Evolutionary conservation across 2,888 invertebrate species (phyloP), one percentile per base, ranked within the genome.

Genomic region (Synergus umbraculus): DNA sequence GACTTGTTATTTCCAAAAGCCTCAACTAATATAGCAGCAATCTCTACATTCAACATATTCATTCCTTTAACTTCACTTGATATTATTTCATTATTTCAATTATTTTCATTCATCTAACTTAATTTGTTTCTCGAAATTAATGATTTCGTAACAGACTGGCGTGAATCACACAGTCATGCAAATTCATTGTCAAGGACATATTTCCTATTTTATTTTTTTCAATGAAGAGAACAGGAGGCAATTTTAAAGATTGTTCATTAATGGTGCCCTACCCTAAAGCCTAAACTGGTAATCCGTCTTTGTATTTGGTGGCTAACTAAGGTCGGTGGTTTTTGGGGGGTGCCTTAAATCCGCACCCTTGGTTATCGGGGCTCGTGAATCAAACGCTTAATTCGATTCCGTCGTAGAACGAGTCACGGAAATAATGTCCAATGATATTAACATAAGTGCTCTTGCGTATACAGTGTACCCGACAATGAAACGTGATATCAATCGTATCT

Each of bases 281-380:
- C 54, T 22, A 44, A 67, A 13, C 10, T 13, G 22, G 46, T n/a
- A 22, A 67, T 44, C 22, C 18, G 22, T 67, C 18, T 67, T 18
- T 22, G 67, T 9, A 67, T 46, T 67, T 43, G 12, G 22, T 46
- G 22, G 22, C 44, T 22, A 37, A 65, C 12, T 41, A 65, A 65
- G 15, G 13, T 29, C 37, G 69, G 13, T 44, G 49, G 73, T 37
- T 37, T 54, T 54, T 37, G 4, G 15, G 37, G 54, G 54, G 37
- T 10, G 54, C 37, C 46, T 54, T 73, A 73, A 73, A 54, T 73
- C 54, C 37, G 29, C 73, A 37, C 49, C 49, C 49, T 73, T 54
- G 73, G 29, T 83, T 84, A 85, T 84, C 84, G 82, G 78, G 76
- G 64, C 83, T 83, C 85, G 83, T 85, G 85, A 83, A 85, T 85